Evolutionary conservation across 2,113 vertebrate genomes (phyloP).

Genomic region (Crotalus tigris): DNA sequence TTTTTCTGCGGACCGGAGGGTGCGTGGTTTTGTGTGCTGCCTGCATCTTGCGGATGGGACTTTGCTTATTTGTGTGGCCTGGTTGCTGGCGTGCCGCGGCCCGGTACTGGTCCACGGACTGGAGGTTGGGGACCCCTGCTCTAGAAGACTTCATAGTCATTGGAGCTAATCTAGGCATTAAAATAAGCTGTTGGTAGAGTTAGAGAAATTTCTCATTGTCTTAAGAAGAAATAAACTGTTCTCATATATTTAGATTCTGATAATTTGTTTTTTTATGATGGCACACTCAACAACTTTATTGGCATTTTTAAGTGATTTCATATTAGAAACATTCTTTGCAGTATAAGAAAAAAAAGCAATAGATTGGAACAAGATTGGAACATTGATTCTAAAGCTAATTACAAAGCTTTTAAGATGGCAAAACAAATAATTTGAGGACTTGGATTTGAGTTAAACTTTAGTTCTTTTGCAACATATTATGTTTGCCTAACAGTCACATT

Average conservation of each 20-base stretch:
- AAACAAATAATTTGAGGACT: not conserved
- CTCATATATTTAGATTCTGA: not conserved
- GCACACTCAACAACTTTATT: not conserved
- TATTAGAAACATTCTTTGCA: not conserved
- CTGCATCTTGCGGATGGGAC: too few species aligned
- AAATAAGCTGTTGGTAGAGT: not conserved
- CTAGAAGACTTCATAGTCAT: not conserved
- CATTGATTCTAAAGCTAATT: not conserved
- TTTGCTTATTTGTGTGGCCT: too few species aligned
- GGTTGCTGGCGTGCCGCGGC: too few species aligned
- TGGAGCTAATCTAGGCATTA: not conserved
- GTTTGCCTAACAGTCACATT: not conserved
- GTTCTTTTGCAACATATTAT: not conserved
- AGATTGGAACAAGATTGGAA: not conserved
- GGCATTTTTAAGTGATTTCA: not conserved
- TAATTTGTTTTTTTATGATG: not conserved
- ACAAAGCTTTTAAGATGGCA: not conserved
- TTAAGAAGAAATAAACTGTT: not conserved
- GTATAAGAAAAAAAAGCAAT: not conserved
- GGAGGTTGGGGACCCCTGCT: too few species aligned
- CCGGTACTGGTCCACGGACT: too few species aligned
- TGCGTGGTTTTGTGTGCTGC: too few species aligned
- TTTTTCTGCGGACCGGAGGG: too few species aligned
- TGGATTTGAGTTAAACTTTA: not conserved
- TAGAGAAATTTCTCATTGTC: not conserved